These are phyloP conservation scores for Chaitophorus viminalis DNA, from an alignment of 2,888 invertebrate genomes.

Conservation along the genomic window DNA sequence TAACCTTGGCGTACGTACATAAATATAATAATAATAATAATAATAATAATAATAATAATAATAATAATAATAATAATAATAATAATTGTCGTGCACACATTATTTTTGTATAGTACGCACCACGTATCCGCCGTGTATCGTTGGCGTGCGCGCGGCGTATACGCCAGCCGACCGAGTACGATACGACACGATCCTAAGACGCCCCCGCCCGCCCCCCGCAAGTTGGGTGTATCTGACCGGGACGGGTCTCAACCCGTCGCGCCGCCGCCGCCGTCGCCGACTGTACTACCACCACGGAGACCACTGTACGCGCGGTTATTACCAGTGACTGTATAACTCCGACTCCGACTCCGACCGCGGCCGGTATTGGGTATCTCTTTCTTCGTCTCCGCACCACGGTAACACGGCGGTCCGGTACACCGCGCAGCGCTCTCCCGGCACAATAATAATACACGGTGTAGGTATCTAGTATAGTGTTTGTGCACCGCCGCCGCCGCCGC, in stretches of 20 bases:
- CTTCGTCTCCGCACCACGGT: conserved; percentile 25
- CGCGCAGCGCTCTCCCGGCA: conserved; percentile 33
- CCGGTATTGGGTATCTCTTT: conserved; percentile 32
- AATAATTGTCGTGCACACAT: neutral
- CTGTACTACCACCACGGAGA: too few relatives aligned
- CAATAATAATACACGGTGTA: conserved; percentile 36
- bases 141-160: neutral
- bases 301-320: neutral
- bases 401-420: conserved; percentile 13
- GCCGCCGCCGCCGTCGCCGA: conserved; percentile 13
- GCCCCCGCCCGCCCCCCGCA: conserved; percentile 55
- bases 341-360: conserved; percentile 6
- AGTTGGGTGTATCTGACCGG: conserved; percentile 55
- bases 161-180: conserved; percentile 42
- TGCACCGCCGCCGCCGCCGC: conserved; percentile 38
- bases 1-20: conserved; percentile 50
- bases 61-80: conserved; percentile 18
- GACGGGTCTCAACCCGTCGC: conserved; percentile 46
- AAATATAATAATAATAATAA: neutral
- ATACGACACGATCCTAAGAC: conserved; percentile 48
- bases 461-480: neutral
- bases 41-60: conserved; percentile 10
- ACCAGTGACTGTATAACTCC: neutral
- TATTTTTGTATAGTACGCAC: neutral
- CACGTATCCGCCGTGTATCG: neutral